Evolutionary conservation across 1,140 invertebrate species (phyloP), one percentile per base, ranked within the genome.

Genomic region (Bombus consobrinus): DNA sequence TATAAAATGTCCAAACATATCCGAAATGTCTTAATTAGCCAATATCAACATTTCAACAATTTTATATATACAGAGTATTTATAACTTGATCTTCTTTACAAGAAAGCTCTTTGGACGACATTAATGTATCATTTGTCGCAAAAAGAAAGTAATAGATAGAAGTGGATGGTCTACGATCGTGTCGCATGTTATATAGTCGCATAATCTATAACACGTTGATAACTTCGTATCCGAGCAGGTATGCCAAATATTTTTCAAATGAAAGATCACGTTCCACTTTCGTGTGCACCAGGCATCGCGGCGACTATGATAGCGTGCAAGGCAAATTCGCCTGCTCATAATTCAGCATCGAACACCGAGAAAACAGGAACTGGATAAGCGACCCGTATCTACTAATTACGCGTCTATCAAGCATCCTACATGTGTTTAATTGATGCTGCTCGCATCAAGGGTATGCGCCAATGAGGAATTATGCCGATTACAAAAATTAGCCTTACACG

Each of bases 301-400:
- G n/a, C 34, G 22, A 57, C 25, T 28, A 64, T 2, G 62, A 41
- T 53, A 53, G 18, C 47, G 47, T 69, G 64, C 47, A 34, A 64
- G 28, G 47, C 8, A 22, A 84, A 79, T 84, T 79, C 83, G 57
- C 32, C 59, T 37, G 64, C 57, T 78, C 84, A 73, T 89, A 89
- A 87, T 87, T 89, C 74, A 87, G 66, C 66, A 69, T 89, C 62
- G 76, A 62, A 87, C 69, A 59, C 64, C 68, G n/a, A 66, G 59
- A 41, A 72, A 86, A 62, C 78, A 12, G 47, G 72, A 74, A 89
- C 68, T 76, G 81, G 88, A 89, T 84, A 89, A 81, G 75, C 78
- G 72, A 43, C 32, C 73, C 53, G 88, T 89, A 89, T 87, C 86
- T 78, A 39, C 88, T 89, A 89, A 89, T 89, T 89, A 87, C 88